These are phyloP conservation scores for Invenusta paracnida DNA, from an alignment of 2,888 invertebrate species.

Conservation along the genomic window DNA sequence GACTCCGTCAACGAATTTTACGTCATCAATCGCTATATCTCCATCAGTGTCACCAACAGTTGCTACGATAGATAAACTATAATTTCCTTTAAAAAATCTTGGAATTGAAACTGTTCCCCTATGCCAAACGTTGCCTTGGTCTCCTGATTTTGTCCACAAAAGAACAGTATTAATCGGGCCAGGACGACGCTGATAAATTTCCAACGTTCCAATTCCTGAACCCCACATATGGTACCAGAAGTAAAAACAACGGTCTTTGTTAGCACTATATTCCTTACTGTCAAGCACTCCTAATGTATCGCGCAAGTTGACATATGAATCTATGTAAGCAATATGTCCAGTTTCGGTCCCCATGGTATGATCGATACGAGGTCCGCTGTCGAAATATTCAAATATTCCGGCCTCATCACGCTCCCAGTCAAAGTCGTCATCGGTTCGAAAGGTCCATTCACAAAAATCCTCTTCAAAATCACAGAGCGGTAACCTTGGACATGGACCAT, in stretches of 20 bases:
- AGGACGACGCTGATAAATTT: slow-evolving; percentile 19
- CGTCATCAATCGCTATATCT: slow-evolving; percentile 57
- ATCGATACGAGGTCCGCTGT: slow-evolving; percentile 43
- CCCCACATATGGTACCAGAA: slow-evolving; percentile 45
- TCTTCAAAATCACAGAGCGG: slow-evolving; percentile 51
- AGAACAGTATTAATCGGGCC: slow-evolving; percentile 16
- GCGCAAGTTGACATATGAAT: slow-evolving; percentile 32
- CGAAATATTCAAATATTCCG: background rate
- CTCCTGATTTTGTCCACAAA: slow-evolving; percentile 40
- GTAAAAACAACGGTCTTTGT: slow-evolving; percentile 36
- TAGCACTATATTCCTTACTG: slow-evolving; percentile 37
- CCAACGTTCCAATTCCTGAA: slow-evolving; percentile 35
- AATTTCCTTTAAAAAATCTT: background rate
- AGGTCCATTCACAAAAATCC: slow-evolving; percentile 51
- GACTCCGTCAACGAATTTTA: slow-evolving; percentile 47
- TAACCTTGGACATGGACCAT: slow-evolving; percentile 52
- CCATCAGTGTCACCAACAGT: slow-evolving; percentile 50
- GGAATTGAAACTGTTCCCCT: slow-evolving; percentile 35
- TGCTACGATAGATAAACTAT: slow-evolving; percentile 47
- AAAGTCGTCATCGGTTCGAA: slow-evolving; percentile 50
- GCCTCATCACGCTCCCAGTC: slow-evolving; percentile 46
- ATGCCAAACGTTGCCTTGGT: slow-evolving; percentile 43
- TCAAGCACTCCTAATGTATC: slow-evolving; percentile 51
- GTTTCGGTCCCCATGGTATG: slow-evolving; percentile 45
- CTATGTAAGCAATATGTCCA: slow-evolving; percentile 45